phyloP scores from a whole-genome alignment of 2,113 vertebrate genomes.

The Burhinus bistriatus region DNA sequence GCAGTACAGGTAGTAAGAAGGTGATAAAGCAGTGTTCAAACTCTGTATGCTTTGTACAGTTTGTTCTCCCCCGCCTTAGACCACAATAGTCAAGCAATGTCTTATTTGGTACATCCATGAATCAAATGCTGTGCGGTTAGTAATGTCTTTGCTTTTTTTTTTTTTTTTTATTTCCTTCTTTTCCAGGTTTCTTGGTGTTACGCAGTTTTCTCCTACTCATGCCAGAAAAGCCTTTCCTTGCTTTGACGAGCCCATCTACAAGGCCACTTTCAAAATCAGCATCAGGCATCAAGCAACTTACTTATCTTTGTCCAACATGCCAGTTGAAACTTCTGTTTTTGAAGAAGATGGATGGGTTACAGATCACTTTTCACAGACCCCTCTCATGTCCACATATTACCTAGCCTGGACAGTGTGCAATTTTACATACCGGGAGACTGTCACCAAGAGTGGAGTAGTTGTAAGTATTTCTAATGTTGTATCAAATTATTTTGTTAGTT shows the following conservation, averaged over 20 bases:
- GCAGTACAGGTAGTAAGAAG: not conserved
- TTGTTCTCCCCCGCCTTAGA: not conserved
- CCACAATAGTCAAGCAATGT: not conserved
- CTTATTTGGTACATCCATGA: not conserved
- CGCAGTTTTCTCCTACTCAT: slow-evolving; percentile 95
- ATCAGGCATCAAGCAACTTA: slow-evolving; percentile 91
- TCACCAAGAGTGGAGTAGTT: slow-evolving; percentile 84
- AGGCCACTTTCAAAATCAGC: slow-evolving; percentile 93
- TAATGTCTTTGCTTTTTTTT: not conserved
- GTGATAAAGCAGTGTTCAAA: not conserved
- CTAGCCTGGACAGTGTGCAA: slow-evolving; percentile 98
- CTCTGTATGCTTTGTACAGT: not conserved
- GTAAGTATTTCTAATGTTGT: slow-evolving; percentile 78
- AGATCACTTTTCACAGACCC: slow-evolving; percentile 90
- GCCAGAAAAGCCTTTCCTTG: slow-evolving; percentile 98
- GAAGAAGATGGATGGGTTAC: slow-evolving; percentile 92
- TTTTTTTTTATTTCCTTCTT: not conserved
- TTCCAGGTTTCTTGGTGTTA: slow-evolving; percentile 90
- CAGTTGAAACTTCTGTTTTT: slow-evolving; percentile 82
- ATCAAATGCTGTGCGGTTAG: not conserved
- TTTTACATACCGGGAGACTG: slow-evolving; percentile 91
- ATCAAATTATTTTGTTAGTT: not conserved
- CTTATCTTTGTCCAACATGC: slow-evolving; percentile 96
- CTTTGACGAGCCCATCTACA: slow-evolving; percentile 98
- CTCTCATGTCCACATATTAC: slow-evolving; percentile 97